Evolutionary conservation across 2,113 vertebrate species (phyloP), one percentile per base, ranked within the genome.

Genomic region (Tragulus kanchil): DNA sequence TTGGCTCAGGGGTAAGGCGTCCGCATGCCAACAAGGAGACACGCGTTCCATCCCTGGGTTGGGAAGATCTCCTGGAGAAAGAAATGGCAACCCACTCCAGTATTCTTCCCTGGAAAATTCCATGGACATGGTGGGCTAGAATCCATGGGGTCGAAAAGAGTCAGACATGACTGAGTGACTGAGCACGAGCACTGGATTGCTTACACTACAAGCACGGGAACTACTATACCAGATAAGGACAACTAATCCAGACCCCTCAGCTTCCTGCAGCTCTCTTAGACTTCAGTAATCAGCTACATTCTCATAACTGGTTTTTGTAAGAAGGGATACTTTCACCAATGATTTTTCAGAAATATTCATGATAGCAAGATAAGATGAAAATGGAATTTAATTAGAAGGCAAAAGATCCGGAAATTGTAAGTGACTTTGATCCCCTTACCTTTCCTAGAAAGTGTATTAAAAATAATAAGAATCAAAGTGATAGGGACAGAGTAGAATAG

Each of bases 321-420:
- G n/a, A 85, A 83, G 26, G 42, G 59, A 54, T 31, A 19, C 23
- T 77, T 95, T 90, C 36, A 58, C 81, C 59, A 93, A 3, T 23
- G 5, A 90, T 31, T 93, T 93, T 50, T 75, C 79, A 89, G 65
- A 94, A 93, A 58, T 71, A 73, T 73, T 45, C 45, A 45, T 19
- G 86, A 90, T 10, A 82, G 26, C 31, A 56, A 92, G 17, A 75
- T 36, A 69, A 52, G 13, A 48, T 86, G 26, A 90, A 93, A 90
- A 83, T 50, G 48, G 28, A 93, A n/a, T 50, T 96, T 52, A 62
- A 67, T 17, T 42, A 85, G 23, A 52, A 89, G 15, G 25, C 19
- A 5, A 73, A 85, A 61, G 5, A 56, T 67, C 23, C 62, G 58
- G 21, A 85, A 58, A 26, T 73, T 26, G 52, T 67, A 54, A 56